Evolutionary conservation across 2,113 vertebrate species (phyloP), one percentile per base, ranked within the genome.

Genomic region (Coreoperca whiteheadi): DNA sequence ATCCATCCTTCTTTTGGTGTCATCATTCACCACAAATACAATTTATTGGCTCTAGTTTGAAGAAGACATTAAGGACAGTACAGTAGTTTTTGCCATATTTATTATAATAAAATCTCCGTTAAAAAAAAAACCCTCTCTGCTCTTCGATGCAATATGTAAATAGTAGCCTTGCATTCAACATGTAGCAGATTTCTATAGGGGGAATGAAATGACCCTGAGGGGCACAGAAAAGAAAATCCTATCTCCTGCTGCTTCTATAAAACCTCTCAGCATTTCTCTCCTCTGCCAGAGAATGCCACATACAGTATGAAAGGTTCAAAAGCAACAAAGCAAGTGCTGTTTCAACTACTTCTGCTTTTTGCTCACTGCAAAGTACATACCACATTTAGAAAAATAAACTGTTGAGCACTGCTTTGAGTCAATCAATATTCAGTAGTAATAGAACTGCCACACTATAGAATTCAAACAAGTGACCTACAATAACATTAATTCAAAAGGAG

Each of bases 351-450:
- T 72, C 78, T 77, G 76, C 76, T 87, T 88, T 76, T 59, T 74
- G 60, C 65, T 87, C 65, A 66, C 81, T 77, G 82, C 66, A 91
- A 90, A 84, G 71, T 70, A 74, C 60, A 79, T 54, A 60, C 83
- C 68, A 60, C 20, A 6, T 75, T 68, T 37, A 60, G 68, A 85
- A 67, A 59, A 39, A 64, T 77, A 75, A 75, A 53, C 63, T 74
- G 68, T 37, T 54, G 71, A 65, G 59, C 6, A n/a, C 69, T 4
- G 65, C 61, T 68, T 63, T 65, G 66, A 81, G 81, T 89, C 91
- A 74, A 74, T 90, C 87, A 73, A 82, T 88, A 81, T 64, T 64
- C 72, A 83, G 63, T 16, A 8, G 14, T 32, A 21, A 70, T 18
- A 73, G 79, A 77, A 39, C 34, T 2, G 1, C 66, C 2, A 79